These are phyloP conservation scores for Conistra vaccinii DNA, from an alignment of 2,888 invertebrate genomes.

Conservation along the genomic window DNA sequence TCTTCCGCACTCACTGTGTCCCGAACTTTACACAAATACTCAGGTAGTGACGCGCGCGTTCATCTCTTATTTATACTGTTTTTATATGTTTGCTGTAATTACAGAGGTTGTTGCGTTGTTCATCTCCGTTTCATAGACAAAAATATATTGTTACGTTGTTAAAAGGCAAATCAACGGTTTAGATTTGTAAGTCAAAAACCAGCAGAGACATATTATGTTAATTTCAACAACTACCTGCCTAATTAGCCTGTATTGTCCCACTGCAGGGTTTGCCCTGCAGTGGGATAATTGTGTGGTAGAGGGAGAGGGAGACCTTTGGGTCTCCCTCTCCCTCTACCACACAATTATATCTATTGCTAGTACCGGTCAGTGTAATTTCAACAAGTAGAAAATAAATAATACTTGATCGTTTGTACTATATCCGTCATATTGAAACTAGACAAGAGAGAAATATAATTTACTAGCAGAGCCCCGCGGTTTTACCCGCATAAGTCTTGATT, in stretches of 20 bases:
- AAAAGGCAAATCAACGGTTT: neutral
- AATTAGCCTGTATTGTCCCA: no score
- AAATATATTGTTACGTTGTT: neutral
- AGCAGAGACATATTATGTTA: neutral
- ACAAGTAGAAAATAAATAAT: neutral
- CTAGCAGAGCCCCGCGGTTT: no score
- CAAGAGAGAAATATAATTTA: neutral
- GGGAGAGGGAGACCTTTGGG: no score
- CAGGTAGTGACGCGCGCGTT: constrained; percentile 49
- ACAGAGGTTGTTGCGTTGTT: constrained; percentile 35
- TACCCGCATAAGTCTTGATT: no score
- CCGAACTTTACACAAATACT: constrained; percentile 56
- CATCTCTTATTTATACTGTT: constrained; percentile 45
- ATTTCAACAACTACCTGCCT: no score
- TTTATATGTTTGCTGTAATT: constrained; percentile 52
- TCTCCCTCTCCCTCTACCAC: no score
- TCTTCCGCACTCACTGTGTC: constrained; percentile 21
- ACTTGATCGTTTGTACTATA: neutral
- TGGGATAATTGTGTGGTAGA: no score
- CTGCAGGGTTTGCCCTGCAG: no score
- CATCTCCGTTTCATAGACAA: constrained; percentile 11
- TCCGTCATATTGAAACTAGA: neutral
- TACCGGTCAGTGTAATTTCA: no score
- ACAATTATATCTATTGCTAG: no score
- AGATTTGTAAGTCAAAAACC: neutral